A percentile compares a stretch with the other conserved stretches of the same genome.
These are phyloP conservation scores for Ara ararauna DNA, from an alignment of 2,797 vertebrate genomes.

Conservation along the genomic window DNA sequence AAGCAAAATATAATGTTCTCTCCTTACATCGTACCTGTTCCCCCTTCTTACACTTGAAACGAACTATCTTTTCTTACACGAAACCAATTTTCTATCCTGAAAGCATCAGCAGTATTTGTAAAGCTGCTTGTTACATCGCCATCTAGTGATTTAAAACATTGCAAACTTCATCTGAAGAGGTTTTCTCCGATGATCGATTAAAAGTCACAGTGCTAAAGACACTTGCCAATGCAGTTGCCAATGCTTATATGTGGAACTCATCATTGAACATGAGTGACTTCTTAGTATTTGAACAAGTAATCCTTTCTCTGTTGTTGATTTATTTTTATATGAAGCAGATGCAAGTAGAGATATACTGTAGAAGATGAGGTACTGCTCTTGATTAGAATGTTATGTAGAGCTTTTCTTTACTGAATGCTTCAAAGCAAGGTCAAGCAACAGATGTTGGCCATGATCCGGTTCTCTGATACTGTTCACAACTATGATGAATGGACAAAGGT, in stretches of 20 bases:
- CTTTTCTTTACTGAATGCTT: background rate
- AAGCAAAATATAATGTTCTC: background rate
- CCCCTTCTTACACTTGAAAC: background rate
- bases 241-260: background rate
- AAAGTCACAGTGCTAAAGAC: background rate
- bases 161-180: background rate
- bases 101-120: background rate
- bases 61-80: background rate
- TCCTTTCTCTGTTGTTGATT: background rate
- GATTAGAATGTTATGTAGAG: background rate
- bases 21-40: background rate
- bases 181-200: accelerated
- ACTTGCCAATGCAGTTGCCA: background rate
- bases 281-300: background rate
- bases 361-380: background rate
- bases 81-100: background rate
- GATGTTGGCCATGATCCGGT: background rate
- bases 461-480: background rate
- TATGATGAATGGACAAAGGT: background rate
- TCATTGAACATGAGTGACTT: background rate
- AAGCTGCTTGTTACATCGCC: background rate
- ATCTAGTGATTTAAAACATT: slow-evolving; percentile 18
- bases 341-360: background rate
- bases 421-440: background rate
- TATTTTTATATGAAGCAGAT: background rate